phyloP scores from a whole-genome alignment of 1,140 invertebrate genomes.

The Lasioglossum albipes region DNA sequence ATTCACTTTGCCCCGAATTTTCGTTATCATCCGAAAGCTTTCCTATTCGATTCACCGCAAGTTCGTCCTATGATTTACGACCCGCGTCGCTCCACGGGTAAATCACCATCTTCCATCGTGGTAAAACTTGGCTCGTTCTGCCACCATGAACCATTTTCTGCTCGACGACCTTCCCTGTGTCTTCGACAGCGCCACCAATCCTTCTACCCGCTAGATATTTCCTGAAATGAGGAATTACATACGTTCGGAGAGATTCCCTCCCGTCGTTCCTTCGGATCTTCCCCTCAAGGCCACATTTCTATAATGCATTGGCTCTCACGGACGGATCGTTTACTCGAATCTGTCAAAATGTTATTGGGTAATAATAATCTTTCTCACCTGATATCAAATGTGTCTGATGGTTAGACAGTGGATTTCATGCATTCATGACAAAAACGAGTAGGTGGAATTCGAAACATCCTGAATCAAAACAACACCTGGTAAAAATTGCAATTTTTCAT shows the following conservation, averaged over 20 bases:
- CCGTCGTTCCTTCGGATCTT: background rate
- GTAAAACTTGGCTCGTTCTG: constrained; percentile 36
- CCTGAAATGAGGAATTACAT: constrained; percentile 18
- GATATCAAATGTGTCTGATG: background rate
- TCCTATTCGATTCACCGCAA: constrained; percentile 17
- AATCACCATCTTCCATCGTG: constrained; percentile 40
- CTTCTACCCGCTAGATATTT: background rate
- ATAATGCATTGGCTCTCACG: background rate
- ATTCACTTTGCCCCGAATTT: background rate
- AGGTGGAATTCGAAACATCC: too few relatives aligned
- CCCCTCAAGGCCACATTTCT: background rate
- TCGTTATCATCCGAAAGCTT: constrained; percentile 12
- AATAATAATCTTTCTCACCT: background rate
- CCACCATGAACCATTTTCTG: constrained; percentile 10
- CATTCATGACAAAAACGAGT: too few relatives aligned
- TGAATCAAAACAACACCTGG: too few relatives aligned
- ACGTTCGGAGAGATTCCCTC: background rate
- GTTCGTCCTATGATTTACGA: constrained; percentile 42
- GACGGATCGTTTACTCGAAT: background rate
- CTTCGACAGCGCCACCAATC: background rate
- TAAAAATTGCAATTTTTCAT: too few relatives aligned
- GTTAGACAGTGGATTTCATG: too few relatives aligned
- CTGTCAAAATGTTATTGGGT: background rate
- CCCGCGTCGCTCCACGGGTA: background rate
- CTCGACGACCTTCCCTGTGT: background rate